Base-by-base conservation (phyloP, 2,113 vertebrate species). In the Macquaria australasica region DNA sequence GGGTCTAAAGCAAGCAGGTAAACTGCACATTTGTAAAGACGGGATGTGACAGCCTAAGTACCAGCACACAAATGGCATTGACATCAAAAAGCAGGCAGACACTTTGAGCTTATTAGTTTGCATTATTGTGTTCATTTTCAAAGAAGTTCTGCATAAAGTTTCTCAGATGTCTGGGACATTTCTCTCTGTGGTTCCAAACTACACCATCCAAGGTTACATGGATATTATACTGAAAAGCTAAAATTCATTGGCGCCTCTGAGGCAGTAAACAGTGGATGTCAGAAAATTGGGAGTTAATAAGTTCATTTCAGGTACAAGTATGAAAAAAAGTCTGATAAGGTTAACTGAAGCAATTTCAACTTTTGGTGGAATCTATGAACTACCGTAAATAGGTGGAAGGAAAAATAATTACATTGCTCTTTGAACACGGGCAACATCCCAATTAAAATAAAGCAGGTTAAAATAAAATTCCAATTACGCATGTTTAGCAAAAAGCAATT, bases 371-470 rank as follows among this genome's bases (percentile, higher is more conserved):
- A 79, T 83, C 70, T 53, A 8, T n/a, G 67, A 67, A 55, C 41
- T 43, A 4, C 58, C 2, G 14, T 60, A 77, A 83, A 77, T 66
- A 67, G 81, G 76, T n/a, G 48, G 62, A 73, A 74, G 73, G 50
- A n/a, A 79, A 85, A 84, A 85, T 90, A 92, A 94, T 92, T 67
- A 87, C 77, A 73, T 71, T 84, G 77, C 79, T 83, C 88, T 92
- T 90, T 91, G 51, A 88, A 79, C 23, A 51, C 31, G 48, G 59
- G 11, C 50, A 56, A 74, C 63, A 43, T 89, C 82, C 87, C 67
- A 93, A 93, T 87, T 88, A 88, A 83, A 91, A 81, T 67, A 64
- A 72, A 84, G 59, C 68, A 53, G 71, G 77, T 81, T 63, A 73
- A 86, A 69, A 82, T 71, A 77, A 80, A 85, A 88, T 88, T 87